Base-by-base conservation (phyloP, 1,140 invertebrate species). In the Drosophila serrata region DNA sequence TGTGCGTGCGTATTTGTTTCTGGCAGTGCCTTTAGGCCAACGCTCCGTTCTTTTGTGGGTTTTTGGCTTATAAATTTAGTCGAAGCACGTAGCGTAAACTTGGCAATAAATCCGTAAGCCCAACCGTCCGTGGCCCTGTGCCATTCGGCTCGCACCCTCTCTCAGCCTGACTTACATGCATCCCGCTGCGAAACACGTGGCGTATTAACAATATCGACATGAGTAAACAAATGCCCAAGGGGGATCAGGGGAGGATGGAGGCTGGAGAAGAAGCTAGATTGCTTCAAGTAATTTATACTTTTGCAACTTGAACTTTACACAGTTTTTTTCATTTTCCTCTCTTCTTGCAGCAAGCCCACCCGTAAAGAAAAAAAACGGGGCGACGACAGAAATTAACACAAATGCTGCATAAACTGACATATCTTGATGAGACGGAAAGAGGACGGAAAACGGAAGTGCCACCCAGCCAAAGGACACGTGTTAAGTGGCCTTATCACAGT, bases 181-280 rank as follows among this genome's bases (percentile, higher is more conserved):
- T 48, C 68, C 51, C 53, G 84, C 67, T 88, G 84, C 12, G 72
- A 29, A 81, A 79, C 85, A 88, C 85, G 85, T 88, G 85, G 82
- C 85, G 81, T 90, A 88, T 88, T 90, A 88, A 90, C 81, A 90
- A 81, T 88, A 88, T 90, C 85, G 81, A 85, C 80, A 90, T 90
- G 77, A 79, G 81, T 79, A 88, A 88, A 90, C 86, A 90, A 85
- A 76, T 77, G 77, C 75, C 76, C 74, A 51, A 64, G 67, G 80
- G 80, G 73, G 67, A 72, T 63, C 53, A 58, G 39, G 17, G 35
- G 39, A 72, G 29, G 27, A 33, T 17, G 65, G 45, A 62, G 29
- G 27, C 42, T 17, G 67, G 31, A n/a, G 42, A 19, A 13, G 51
- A n/a, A 29, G 39, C 29, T 35, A 39, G 43, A 46, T 56, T 53